Base-by-base conservation (phyloP, 2,888 invertebrate species). In the Nezara viridula region DNA sequence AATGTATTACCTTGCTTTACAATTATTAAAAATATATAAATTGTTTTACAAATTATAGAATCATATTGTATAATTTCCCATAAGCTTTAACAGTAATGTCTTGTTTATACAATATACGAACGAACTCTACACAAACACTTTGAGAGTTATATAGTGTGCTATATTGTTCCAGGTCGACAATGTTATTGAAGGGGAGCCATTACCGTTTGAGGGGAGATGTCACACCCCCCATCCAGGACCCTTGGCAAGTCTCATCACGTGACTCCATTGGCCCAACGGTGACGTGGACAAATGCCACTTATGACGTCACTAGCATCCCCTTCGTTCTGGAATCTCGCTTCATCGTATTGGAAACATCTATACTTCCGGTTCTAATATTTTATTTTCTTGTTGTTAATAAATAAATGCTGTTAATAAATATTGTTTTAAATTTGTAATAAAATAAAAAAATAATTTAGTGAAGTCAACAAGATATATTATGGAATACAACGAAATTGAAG, bases 221-320 rank as follows among this genome's bases (percentile, higher is more conserved):
- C 44, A 44, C 81, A 40, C 81, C 81, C 24, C 81, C 81, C 81
- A 14, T 24, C 81, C 16, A n/a, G n/a, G 4, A 86, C 86, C 52
- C 86, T 32, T 14, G 50, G 86, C 60, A 55, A 60, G 55, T 37
- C 32, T 37, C 16, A 14, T 52, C 52, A 86, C 86, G 86, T 86
- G 86, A 86, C 86, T 24, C 52, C 86, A 86, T 86, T 86, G 86
- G 86, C 19, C 44, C 3, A n/a, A 37, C 37, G 86, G 47, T 86
- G 86, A 52, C 86, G 81, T 47, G 44, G 16, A 81, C 81, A 44
- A 81, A 81, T 81, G 81, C 24, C 44, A 52, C 40, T 60, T 60
- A 60, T 86, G 86, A 86, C 86, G 86, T 86, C 86, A 86, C 52
- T 12, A 7, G 12, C 52, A 32, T 24, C 60, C 86, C 60, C 86